A percentile compares a stretch with the other conserved stretches of the same genome.
Evolutionary conservation across 2,797 vertebrate genomes (phyloP).

Genomic region (Poecilia wingei): DNA sequence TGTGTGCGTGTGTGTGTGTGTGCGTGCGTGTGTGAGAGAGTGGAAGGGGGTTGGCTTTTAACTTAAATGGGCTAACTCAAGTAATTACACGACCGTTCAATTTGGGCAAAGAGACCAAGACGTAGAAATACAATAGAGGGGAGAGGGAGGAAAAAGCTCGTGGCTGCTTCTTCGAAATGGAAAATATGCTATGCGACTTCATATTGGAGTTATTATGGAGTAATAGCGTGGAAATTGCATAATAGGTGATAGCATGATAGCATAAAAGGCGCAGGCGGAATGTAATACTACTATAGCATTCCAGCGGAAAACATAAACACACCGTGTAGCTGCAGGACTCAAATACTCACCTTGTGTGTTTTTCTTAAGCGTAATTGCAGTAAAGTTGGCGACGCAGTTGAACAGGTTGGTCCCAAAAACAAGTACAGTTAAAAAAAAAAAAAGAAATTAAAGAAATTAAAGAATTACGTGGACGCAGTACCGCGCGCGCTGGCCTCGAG

Average conservation of each 20-base stretch:
- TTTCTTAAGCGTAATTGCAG: slow-evolving; percentile 68
- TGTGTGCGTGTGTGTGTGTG: neutral
- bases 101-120: slow-evolving; percentile 83
- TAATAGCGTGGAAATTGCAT: slow-evolving; percentile 1
- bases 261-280: slow-evolving; percentile 7
- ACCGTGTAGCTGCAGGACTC: neutral
- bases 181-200: slow-evolving; percentile 26
- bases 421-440: slow-evolving; percentile 45
- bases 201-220: slow-evolving; percentile 7
- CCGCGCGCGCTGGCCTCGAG: slow-evolving; percentile 47
- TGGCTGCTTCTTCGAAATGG: slow-evolving; percentile 24
- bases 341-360: slow-evolving; percentile 75
- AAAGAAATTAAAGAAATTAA: neutral
- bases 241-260: neutral
- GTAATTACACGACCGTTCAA: slow-evolving; percentile 96
- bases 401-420: slow-evolving; percentile 49
- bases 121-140: slow-evolving; percentile 71
- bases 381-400: slow-evolving; percentile 48
- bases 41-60: slow-evolving; percentile 83
- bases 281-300: neutral
- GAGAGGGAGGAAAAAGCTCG: slow-evolving; percentile 19
- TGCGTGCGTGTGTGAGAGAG: neutral
- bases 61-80: slow-evolving; percentile 95
- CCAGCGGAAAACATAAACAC: neutral
- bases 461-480: neutral